A percentile compares a stretch with the other conserved stretches of the same genome.
These are phyloP conservation scores for Steinernema hermaphroditum DNA, from an alignment of 2,888 invertebrate species.

Conservation along the genomic window DNA sequence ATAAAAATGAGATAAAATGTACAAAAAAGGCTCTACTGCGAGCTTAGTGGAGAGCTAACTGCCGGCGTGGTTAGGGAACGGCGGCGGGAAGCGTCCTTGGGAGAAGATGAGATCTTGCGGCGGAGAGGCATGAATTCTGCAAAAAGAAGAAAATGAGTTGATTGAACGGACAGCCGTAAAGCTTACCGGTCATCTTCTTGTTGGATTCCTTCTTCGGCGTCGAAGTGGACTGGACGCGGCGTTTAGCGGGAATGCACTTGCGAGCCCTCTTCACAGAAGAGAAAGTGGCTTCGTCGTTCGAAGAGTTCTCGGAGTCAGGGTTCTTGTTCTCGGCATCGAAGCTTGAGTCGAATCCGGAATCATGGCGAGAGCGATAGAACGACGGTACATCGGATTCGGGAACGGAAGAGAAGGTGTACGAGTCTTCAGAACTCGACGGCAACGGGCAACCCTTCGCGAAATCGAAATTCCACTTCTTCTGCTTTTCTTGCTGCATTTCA, in stretches of 20 bases:
- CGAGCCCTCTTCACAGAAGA: neutral
- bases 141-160: neutral
- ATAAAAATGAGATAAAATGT: neutral
- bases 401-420: conserved; percentile 19
- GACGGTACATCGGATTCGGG: neutral
- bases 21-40: conserved; percentile 1
- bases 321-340: conserved; percentile 20
- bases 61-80: neutral
- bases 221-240: neutral
- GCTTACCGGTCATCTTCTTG: neutral
- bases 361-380: conserved; percentile 31
- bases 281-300: neutral
- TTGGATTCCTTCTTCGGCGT: neutral
- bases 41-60: neutral
- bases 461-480: conserved; percentile 35
- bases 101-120: conserved; percentile 13
- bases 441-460: conserved; percentile 28
- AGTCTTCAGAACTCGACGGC: conserved; percentile 25
- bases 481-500: neutral
- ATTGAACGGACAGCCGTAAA: too few relatives aligned
- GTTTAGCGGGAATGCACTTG: neutral
- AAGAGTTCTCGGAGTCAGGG: neutral
- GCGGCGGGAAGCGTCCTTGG: neutral
- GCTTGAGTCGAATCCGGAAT: neutral
- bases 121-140: neutral